Conservation (phyloP, 2,888 invertebrate genomes). For the Steromphala cineraria region DNA sequence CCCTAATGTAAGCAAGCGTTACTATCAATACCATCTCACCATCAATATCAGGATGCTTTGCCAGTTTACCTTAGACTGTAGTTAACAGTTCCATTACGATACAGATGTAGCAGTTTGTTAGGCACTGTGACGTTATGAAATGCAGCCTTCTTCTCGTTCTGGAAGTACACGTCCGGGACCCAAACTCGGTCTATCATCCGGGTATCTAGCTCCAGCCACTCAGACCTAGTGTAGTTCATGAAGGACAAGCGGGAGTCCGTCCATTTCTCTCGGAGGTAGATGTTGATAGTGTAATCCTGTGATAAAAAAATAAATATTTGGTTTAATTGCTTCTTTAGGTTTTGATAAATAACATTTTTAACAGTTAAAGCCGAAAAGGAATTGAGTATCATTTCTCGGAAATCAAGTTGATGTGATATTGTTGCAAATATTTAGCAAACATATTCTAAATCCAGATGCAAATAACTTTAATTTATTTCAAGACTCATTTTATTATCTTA, state of each 20-base stretch:
- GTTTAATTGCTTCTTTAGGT: no score
- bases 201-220: slow-evolving; percentile 62
- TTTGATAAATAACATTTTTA: no score
- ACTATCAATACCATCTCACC: no score
- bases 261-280: slow-evolving; percentile 64
- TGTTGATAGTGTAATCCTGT: slow-evolving; percentile 61
- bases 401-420: no score
- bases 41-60: no score
- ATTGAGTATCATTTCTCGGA: no score
- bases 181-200: slow-evolving; percentile 61
- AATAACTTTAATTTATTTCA: no score
- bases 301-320: not conserved
- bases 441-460: no score
- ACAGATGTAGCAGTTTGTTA: slow-evolving; percentile 62
- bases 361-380: no score
- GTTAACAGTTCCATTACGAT: slow-evolving; percentile 55
- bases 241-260: slow-evolving; percentile 52
- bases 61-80: slow-evolving; percentile 54
- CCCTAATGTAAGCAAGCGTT: no score
- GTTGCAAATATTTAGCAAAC: no score
- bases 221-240: slow-evolving; percentile 36
- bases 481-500: no score
- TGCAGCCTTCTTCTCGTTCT: slow-evolving; percentile 67
- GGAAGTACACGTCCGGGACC: slow-evolving; percentile 70
- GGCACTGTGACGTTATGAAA: slow-evolving; percentile 68